Evolutionary conservation across 2,113 vertebrate genomes (phyloP).

Genomic region (Erythrolamprus reginae): DNA sequence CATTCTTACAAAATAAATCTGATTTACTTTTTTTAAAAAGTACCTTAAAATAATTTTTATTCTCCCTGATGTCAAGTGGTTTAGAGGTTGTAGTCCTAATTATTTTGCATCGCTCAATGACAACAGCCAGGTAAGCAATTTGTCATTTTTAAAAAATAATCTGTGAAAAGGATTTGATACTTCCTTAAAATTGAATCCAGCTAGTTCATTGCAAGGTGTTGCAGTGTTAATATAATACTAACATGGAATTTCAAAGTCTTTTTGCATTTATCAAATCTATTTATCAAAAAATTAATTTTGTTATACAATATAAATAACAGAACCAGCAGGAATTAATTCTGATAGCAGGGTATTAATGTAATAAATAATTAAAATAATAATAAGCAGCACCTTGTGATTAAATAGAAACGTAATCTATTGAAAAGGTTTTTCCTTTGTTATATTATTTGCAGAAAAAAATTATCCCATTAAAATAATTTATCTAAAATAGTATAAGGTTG

Average conservation of each 20-base stretch:
- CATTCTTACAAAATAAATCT: neutral
- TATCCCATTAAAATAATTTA: neutral
- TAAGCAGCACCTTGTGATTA: neutral
- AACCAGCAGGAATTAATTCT: neutral
- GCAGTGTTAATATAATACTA: neutral
- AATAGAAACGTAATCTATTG: neutral
- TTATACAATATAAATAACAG: neutral
- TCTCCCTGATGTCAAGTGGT: neutral
- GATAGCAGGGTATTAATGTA: neutral
- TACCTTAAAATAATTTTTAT: neutral
- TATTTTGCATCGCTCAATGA: neutral
- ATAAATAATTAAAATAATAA: neutral
- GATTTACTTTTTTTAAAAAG: neutral
- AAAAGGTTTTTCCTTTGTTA: neutral
- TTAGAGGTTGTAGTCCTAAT: neutral
- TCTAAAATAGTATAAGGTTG: too few species aligned
- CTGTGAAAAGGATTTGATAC: fast-evolving
- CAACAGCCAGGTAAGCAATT: neutral
- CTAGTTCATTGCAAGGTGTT: neutral
- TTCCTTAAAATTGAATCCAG: neutral
- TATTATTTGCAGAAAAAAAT: neutral
- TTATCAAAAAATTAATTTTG: constrained; percentile 4
- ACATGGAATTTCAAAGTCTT: neutral
- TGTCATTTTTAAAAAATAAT: constrained; percentile 5
- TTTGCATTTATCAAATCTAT: neutral